Evolutionary conservation across 2,888 invertebrate species (phyloP).

Genomic region (Drosophila lutescens): DNA sequence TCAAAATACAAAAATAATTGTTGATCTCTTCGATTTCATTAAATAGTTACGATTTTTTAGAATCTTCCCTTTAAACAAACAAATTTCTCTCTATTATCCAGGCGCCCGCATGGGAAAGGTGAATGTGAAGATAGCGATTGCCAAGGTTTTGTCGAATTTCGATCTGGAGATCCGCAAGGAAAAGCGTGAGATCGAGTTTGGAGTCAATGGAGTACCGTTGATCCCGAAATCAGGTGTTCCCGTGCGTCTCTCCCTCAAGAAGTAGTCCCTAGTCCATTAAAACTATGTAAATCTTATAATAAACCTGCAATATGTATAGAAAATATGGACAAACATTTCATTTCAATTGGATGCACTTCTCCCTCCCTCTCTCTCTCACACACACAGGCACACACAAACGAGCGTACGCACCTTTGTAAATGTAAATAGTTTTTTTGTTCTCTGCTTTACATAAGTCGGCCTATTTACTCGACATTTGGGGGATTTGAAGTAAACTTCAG

Average conservation of each 20-base stretch:
- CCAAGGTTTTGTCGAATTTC: constrained; percentile 76
- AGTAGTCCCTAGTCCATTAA: neutral
- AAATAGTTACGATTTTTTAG: neutral
- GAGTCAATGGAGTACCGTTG: constrained; percentile 70
- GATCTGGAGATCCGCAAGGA: constrained; percentile 64
- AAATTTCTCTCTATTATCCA: constrained; percentile 19
- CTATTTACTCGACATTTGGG: constrained; percentile 30
- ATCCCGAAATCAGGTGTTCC: constrained; percentile 78
- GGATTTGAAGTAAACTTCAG: neutral
- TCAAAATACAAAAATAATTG: no score
- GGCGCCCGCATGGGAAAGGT: constrained; percentile 82
- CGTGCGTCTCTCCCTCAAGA: constrained; percentile 67
- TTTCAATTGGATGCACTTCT: constrained; percentile 35
- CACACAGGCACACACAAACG: neutral
- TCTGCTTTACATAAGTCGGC: constrained; percentile 65
- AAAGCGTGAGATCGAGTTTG: constrained; percentile 79
- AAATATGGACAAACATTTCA: constrained; percentile 22
- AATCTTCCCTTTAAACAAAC: neutral
- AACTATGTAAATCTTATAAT: neutral
- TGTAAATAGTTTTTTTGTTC: constrained; percentile 57
- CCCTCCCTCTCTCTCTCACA: constrained; percentile 2
- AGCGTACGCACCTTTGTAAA: constrained; percentile 44
- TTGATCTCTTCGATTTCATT: no score
- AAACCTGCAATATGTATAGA: neutral
- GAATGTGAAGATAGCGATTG: constrained; percentile 81